Evolutionary conservation across 2,888 invertebrate genomes (phyloP).

Genomic region (Callinectes sapidus): DNA sequence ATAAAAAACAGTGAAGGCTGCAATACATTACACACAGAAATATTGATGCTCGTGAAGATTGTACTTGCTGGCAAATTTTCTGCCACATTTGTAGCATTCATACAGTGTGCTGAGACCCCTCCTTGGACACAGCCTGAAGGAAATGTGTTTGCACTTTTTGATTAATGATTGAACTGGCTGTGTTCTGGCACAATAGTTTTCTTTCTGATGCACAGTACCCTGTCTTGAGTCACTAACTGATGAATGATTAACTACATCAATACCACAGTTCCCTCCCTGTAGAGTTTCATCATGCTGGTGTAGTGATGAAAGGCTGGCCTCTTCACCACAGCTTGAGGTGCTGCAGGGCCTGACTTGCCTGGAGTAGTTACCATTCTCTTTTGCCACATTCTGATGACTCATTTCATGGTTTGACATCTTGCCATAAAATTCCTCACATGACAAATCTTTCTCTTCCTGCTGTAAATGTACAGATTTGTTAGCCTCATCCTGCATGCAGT

Average conservation of each 20-base stretch:
- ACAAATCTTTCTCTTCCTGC: not conserved
- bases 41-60: not conserved
- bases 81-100: not conserved
- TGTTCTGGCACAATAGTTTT: not conserved
- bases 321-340: not conserved
- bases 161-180: not conserved
- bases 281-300: not conserved
- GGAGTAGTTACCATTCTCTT: not conserved
- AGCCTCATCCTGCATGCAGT: no score
- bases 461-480: not conserved
- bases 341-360: not conserved
- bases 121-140: not conserved
- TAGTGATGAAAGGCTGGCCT: not conserved
- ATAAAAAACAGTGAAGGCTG: not conserved
- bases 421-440: not conserved
- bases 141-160: not conserved
- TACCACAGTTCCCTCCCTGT: not conserved
- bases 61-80: not conserved
- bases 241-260: not conserved
- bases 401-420: not conserved
- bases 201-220: not conserved
- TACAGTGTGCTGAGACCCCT: not conserved
- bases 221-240: not conserved
- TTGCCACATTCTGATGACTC: not conserved
- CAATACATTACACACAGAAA: not conserved